These are phyloP conservation scores for Alviniconcha marisindica DNA, from an alignment of 1,140 invertebrate genomes.

Conservation along the genomic window DNA sequence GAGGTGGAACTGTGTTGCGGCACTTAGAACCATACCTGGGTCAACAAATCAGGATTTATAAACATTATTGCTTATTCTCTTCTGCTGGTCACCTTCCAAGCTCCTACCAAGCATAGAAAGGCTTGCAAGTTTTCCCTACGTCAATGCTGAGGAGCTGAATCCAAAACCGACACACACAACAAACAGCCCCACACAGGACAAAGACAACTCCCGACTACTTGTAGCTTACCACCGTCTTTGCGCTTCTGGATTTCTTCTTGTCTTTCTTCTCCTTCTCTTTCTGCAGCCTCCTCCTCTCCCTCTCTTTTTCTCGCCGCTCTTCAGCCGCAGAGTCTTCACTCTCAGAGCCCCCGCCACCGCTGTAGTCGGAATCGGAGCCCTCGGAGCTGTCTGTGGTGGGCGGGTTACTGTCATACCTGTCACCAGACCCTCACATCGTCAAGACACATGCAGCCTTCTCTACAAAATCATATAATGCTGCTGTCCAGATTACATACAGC, in stretches of 20 bases:
- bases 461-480: no score
- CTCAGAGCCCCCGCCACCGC: slow-evolving; percentile 42
- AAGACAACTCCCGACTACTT: no score
- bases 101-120: background rate
- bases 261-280: slow-evolving; percentile 75
- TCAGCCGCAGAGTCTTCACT: slow-evolving; percentile 70
- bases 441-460: no score
- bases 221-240: slow-evolving; percentile 80
- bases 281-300: slow-evolving; percentile 76
- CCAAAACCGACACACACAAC: background rate
- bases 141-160: no score
- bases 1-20: no score
- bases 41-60: no score
- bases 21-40: no score
- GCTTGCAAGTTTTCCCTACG: no score
- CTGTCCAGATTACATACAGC: no score
- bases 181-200: background rate
- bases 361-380: slow-evolving; percentile 48
- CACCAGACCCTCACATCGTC: background rate
- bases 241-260: slow-evolving; percentile 78
- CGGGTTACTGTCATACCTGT: slow-evolving; percentile 72
- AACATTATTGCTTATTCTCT: no score
- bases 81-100: no score
- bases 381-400: slow-evolving; percentile 54
- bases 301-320: slow-evolving; percentile 74